Evolutionary conservation across 2,797 vertebrate species (phyloP).

Genomic region (Huso huso): DNA sequence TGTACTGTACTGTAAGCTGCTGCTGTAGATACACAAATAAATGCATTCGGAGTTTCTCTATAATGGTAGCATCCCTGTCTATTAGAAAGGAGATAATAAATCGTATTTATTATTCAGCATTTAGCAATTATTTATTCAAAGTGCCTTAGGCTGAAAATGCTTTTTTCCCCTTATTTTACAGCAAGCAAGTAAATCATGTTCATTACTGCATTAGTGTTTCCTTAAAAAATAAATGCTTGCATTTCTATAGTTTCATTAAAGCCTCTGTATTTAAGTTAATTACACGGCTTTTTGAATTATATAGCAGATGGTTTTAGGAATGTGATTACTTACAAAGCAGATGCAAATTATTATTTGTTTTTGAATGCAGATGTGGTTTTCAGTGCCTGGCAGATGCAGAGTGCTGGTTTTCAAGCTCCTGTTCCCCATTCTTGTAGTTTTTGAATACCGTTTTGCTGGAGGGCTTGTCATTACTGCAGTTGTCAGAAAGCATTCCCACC

Average conservation of each 20-base stretch:
- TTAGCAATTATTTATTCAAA: conserved; percentile 20
- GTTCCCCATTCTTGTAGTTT: not conserved
- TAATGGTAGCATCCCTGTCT: not conserved
- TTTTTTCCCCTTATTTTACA: conserved; percentile 11
- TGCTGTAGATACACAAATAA: not conserved
- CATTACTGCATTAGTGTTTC: conserved; percentile 23
- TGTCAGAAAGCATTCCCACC: not conserved
- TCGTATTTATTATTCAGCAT: too few relatives aligned
- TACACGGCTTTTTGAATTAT: conserved; percentile 15
- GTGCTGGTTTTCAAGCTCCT: conserved; percentile 11
- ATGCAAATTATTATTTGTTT: conserved; percentile 15
- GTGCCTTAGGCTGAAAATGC: conserved; percentile 21
- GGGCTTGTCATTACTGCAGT: conserved; percentile 30
- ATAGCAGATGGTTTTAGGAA: conserved; percentile 11
- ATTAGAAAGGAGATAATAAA: too few relatives aligned
- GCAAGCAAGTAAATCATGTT: conserved; percentile 22
- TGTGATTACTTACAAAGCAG: conserved; percentile 14
- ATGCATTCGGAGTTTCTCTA: not conserved
- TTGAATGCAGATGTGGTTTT: conserved; percentile 14
- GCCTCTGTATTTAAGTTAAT: conserved; percentile 11
- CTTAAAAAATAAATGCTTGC: conserved; percentile 20
- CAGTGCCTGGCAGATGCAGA: conserved; percentile 1
- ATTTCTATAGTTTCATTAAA: conserved; percentile 1
- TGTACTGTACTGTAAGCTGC: too few relatives aligned
- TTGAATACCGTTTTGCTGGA: conserved; percentile 9